Conservation (phyloP, 1,140 invertebrate genomes). For the Cylas formicarius region DNA sequence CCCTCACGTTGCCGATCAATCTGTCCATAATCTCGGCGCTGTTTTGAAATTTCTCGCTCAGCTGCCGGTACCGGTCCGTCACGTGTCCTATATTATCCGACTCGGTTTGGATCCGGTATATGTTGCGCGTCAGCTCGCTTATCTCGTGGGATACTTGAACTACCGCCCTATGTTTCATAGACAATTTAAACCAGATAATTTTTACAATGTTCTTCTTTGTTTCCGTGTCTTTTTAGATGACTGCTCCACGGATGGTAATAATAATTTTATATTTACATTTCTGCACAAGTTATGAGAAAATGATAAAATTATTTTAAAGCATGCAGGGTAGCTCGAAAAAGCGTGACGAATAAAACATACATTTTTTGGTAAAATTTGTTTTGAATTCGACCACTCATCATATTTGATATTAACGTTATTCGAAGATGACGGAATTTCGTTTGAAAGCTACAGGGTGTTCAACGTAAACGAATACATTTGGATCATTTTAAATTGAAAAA, state of each 20-base stretch:
- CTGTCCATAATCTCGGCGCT: conserved; percentile 19
- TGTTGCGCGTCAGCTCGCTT: conserved; percentile 19
- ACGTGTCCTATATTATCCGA: conserved; percentile 23
- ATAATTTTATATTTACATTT: too few relatives aligned
- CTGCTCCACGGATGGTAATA: too few relatives aligned
- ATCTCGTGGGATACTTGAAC: conserved; percentile 25
- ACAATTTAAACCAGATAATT: conserved; percentile 1
- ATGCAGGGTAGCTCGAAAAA: too few relatives aligned
- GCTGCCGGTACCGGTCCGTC: conserved; percentile 18
- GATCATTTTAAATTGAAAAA: too few relatives aligned
- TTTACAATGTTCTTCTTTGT: conserved; percentile 1
- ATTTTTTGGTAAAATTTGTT: neutral
- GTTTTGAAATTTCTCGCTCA: conserved; percentile 20
- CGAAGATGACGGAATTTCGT: too few relatives aligned
- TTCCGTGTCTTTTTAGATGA: too few relatives aligned
- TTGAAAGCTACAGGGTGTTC: too few relatives aligned
- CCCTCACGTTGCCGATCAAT: conserved; percentile 20
- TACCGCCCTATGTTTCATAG: conserved; percentile 20
- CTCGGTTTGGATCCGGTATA: conserved; percentile 24
- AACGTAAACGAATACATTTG: too few relatives aligned
- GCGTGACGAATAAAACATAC: too few relatives aligned
- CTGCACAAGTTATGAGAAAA: too few relatives aligned
- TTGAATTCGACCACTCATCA: neutral
- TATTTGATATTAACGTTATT: too few relatives aligned
- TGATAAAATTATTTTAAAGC: too few relatives aligned